Evolutionary conservation across 2,113 vertebrate species (phyloP).

Genomic region (Paralichthys olivaceus): DNA sequence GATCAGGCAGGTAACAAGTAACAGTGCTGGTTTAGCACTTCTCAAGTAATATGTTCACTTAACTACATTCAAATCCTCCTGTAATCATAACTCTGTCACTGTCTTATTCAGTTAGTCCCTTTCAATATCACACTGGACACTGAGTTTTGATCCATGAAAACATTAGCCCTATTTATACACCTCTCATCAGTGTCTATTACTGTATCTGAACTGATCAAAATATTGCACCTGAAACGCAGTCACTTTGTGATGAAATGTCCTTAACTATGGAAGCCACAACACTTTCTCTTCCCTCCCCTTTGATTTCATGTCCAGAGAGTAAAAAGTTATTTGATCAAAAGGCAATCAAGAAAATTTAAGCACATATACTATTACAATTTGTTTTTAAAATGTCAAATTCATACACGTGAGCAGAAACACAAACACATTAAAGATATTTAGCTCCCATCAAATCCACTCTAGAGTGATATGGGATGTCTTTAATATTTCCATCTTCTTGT

Average conservation of each 20-base stretch:
- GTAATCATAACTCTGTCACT: background rate
- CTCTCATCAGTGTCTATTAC: too few relatives aligned
- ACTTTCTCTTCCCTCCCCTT: conserved; percentile 3
- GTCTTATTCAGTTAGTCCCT: background rate
- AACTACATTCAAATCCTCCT: conserved; percentile 25
- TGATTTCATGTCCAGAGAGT: conserved; percentile 13
- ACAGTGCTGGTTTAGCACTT: conserved; percentile 14
- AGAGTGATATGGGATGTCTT: conserved; percentile 13
- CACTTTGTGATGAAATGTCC: background rate
- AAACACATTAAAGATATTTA: conserved; percentile 39
- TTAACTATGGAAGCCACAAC: background rate
- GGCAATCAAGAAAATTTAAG: conserved; percentile 5
- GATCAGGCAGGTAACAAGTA: background rate
- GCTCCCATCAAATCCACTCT: conserved; percentile 6
- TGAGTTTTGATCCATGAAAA: too few relatives aligned
- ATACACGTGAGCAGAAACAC: conserved; percentile 41
- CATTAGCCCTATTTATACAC: background rate
- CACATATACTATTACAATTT: conserved; percentile 17
- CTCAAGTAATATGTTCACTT: conserved; percentile 16
- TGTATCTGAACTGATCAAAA: conserved; percentile 5
- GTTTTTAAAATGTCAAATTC: conserved; percentile 21
- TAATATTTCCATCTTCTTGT: conserved; percentile 20
- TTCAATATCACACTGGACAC: background rate
- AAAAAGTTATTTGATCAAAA: background rate
- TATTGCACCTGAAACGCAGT: conserved; percentile 17